A percentile compares a stretch with the other conserved stretches of the same genome.
These are phyloP conservation scores for Solen grandis DNA, from an alignment of 1,140 invertebrate species.

Conservation along the genomic window DNA sequence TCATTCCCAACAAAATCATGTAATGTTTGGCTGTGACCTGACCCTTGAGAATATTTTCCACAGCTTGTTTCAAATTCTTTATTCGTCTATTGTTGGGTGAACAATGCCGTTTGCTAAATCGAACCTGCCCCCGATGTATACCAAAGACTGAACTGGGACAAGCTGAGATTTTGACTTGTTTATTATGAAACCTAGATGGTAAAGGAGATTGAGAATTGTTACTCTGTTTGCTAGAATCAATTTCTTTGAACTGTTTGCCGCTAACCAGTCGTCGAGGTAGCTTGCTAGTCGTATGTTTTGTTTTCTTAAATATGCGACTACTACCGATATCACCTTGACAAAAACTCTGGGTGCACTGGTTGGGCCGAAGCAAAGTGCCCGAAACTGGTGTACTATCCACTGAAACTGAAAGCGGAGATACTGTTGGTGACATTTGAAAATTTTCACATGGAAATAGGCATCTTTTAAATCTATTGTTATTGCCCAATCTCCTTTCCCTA, in stretches of 20 bases:
- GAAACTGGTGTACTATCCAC: conserved; percentile 10
- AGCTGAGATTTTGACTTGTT: conserved; percentile 13
- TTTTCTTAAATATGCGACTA: conserved; percentile 12
- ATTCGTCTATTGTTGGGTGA: conserved; percentile 21
- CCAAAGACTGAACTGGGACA: neutral
- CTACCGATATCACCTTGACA: conserved; percentile 10
- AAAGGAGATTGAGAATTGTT: too few species aligned
- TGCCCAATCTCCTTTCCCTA: conserved; percentile 5
- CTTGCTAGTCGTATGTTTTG: conserved; percentile 8
- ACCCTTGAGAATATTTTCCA: neutral
- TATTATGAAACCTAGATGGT: conserved; percentile 35
- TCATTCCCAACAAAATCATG: conserved; percentile 13
- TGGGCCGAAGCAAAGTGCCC: conserved; percentile 30
- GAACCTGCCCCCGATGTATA: conserved; percentile 27
- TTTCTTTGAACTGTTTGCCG: neutral
- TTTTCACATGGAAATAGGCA: conserved; percentile 15
- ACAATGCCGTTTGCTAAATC: conserved; percentile 13
- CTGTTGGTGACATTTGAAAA: neutral
- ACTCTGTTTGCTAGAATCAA: neutral
- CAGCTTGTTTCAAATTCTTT: neutral
- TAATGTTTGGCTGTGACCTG: neutral
- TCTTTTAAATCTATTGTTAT: conserved; percentile 13
- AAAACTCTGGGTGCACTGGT: conserved; percentile 27
- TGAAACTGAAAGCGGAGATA: conserved; percentile 27
- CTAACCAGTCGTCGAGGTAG: conserved; percentile 43